Conservation (phyloP, 2,113 vertebrate species). For the Kryptolebias marmoratus region DNA sequence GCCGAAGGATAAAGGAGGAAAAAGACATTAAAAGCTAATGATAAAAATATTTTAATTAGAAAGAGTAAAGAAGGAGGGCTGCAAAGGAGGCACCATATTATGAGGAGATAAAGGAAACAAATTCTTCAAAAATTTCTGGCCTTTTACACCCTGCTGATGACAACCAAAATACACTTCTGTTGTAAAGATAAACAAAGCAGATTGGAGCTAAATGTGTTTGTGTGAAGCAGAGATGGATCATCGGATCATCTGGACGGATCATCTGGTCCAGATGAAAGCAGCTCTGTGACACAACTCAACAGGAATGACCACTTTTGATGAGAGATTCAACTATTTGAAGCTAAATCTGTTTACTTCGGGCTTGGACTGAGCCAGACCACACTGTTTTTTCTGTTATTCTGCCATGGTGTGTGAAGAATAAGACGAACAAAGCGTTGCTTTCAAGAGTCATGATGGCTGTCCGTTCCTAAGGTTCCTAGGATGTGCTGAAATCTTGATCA, state of each 20-base stretch:
- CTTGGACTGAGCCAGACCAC: constrained; percentile 9
- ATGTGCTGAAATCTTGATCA: no score
- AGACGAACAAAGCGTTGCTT: constrained; percentile 12
- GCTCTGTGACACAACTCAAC: constrained; percentile 45
- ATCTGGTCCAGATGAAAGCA: constrained; percentile 63
- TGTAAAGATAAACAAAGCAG: constrained; percentile 32
- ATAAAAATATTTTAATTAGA: background rate
- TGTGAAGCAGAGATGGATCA: constrained; percentile 53
- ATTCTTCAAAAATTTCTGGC: constrained; percentile 15
- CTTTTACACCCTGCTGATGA: constrained; percentile 35
- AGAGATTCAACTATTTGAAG: constrained; percentile 23
- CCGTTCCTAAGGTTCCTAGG: background rate
- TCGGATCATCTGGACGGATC: constrained; percentile 44
- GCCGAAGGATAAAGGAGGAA: background rate
- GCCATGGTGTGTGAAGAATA: constrained; percentile 13
- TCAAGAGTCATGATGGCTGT: background rate
- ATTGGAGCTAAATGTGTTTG: constrained; percentile 38
- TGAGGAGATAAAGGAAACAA: background rate
- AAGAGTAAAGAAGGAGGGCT: background rate
- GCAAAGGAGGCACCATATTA: background rate
- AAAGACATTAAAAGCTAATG: constrained; percentile 6
- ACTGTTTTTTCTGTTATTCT: constrained; percentile 9
- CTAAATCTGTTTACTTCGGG: constrained; percentile 15
- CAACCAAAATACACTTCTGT: constrained; percentile 36
- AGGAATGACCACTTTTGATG: constrained; percentile 36